Evolutionary conservation across 2,888 invertebrate genomes (phyloP), one percentile per base, ranked within the genome.

Genomic region (Artemia sinica): DNA sequence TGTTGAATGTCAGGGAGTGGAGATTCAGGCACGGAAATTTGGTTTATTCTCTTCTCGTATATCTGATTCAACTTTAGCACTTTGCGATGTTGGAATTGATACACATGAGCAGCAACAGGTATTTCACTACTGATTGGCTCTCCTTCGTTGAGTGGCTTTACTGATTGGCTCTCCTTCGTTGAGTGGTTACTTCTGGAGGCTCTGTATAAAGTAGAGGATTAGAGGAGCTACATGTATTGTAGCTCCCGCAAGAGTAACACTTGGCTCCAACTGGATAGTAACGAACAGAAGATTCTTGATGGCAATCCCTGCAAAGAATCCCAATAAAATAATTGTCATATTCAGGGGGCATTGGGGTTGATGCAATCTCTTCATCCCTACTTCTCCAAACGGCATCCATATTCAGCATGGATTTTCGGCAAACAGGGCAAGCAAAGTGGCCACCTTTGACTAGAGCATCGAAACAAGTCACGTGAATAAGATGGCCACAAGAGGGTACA

Each of bases 271-370:
- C 86, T 71, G 91, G 87, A 76, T 93, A 91, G 78, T 90, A 92
- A 75, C 85, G 85, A 10, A 89, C 88, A 28, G 28, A 28, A 28
- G 28, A 28, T 28, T 89, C 91, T 84, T 89, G 86, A 77, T 91
- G 91, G 77, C 92, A 93, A 79, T 93, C 92, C 77, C 89, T 89
- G 80, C 92, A 93, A 10, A 91, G 82, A 75, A 92, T 89, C 70
- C 87, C 85, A 28, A 89, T 86, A 74, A 85, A 85, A 76, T 86
- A 86, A 77, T 88, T 85, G 10, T 84, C 85, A 75, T 90, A 91
- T 74, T 89, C 89, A 0, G 84, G 82, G 0, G 92, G 91, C 87
- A 92, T 88, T 8, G 88, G 88, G 50, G 89, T 89, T 70, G 85
- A 83, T 0, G 84, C 84, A 41, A 91, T 86, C 78, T 91, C 90